A percentile compares a stretch with the other conserved stretches of the same genome.
Evolutionary conservation across 2,113 vertebrate species (phyloP).

Genomic region (Mugil cephalus): DNA sequence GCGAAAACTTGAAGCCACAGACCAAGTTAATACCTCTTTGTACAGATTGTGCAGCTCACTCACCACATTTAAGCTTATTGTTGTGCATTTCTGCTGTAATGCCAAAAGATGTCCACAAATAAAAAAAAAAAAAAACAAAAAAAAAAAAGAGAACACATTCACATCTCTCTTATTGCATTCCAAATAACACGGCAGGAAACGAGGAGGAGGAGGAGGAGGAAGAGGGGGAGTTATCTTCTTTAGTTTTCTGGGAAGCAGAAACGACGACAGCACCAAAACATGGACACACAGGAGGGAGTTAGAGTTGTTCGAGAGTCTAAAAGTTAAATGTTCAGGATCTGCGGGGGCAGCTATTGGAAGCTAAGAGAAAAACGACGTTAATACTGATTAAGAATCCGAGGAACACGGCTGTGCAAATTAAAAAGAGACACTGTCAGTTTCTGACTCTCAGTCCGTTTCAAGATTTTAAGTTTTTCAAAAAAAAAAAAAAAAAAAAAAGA

Average conservation of each 20-base stretch:
- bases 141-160: constrained; percentile 70
- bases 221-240: constrained; percentile 2
- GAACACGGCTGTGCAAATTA: constrained; percentile 60
- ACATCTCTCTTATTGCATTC: constrained; percentile 87
- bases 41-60: constrained; percentile 90
- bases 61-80: constrained; percentile 87
- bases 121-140: constrained; percentile 12
- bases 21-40: constrained; percentile 87
- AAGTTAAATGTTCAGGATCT: too few relatives aligned
- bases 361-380: constrained; percentile 20
- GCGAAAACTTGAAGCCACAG: constrained; percentile 84
- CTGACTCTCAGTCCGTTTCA: constrained; percentile 30
- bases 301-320: too few relatives aligned
- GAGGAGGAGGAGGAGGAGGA: background rate
- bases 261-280: too few relatives aligned
- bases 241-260: constrained; percentile 8
- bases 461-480: constrained; percentile 17
- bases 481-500: background rate
- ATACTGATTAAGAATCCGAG: constrained; percentile 70
- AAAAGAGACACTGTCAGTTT: constrained; percentile 3
- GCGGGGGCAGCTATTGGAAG: background rate
- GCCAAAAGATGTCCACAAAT: constrained; percentile 61
- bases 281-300: too few relatives aligned
- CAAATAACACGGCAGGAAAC: constrained; percentile 70
- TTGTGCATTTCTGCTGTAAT: constrained; percentile 90